Base-by-base conservation (phyloP, 2,888 invertebrate species). In the Lacanobia oleracea region DNA sequence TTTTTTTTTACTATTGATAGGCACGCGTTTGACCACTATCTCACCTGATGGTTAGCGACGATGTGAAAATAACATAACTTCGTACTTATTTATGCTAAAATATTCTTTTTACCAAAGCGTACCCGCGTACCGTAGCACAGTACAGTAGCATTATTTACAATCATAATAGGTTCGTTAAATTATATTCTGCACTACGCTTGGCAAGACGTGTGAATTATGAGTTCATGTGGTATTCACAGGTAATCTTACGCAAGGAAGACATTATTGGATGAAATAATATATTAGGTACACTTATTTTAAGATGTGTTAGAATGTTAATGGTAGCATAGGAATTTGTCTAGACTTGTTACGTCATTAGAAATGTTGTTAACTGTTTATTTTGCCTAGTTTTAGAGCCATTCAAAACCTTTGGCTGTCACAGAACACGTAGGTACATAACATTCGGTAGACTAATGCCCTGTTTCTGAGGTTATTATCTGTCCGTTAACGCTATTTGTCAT, bases 251-350 rank as follows among this genome's bases (percentile, higher is more conserved):
- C 33, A 27, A 37, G 16, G 40, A 67, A 72, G 68, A 80, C 72
- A 67, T 70, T 82, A 70, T 53, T 82, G 68, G 51, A 56, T 45
- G 12, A 67, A 69, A 70, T 80, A 65, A 81, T 76, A 76, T 81
- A 83, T 76, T 56, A n/a, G n/a, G n/a, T n/a, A n/a, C 63, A 23
- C 54, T 62, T 81, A 83, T 81, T 63, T 75, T 79, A 82, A 71
- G 71, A 2, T 18, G 43, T 23, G 56, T 57, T 50, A 33, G 54
- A 68, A 64, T 65, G 10, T 61, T 66, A 66, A 65, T 67, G 61
- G 72, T 60, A 43, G 45, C 33, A 57, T 27, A 27, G 37, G 67
- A 67, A 72, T 78, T 74, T n/a, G 60, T 66, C 40, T 66, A 59
- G 57, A 68, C 64, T 27, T 50, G 37, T 21, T 33, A 23, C 64